Base-by-base conservation (phyloP, 2,113 vertebrate species). In the Junco hyemalis region DNA sequence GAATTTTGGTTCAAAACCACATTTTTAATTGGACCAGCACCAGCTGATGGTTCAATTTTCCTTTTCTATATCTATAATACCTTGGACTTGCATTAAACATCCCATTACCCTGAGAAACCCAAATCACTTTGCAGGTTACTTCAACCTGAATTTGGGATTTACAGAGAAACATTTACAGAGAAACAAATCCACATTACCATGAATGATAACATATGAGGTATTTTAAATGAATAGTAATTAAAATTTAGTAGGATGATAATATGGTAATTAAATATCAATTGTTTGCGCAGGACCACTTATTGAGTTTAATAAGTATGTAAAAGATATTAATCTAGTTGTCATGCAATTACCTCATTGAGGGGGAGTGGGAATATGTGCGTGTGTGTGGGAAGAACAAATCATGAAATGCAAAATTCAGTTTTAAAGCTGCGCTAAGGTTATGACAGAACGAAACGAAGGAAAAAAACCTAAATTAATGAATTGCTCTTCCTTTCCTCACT, bases 191-290 rank as follows among this genome's bases (percentile, higher is more conserved):
- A 8, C 74, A 85, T 91, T 66, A 95, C 91, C 78, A 47, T 91
- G 96, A 98, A 84, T 68, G 95, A 96, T 97, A 97, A 96, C 95
- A 53, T 95, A 96, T 17, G 92, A 96, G 85, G 90, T 96, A 68
- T 88, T 97, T 97, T 94, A 97, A 98, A 97, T 97, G 86, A 97
- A 95, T 64, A 96, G 96, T 97, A 96, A 97, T 98, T 97, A 97
- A 98, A 97, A 96, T 94, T 95, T 97, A 97, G 96, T 96, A 89
- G 95, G 91, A 92, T 97, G 96, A 97, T 97, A 97, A 97, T 97
- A 97, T 3, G 68, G 92, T 96, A 97, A 98, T 97, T 98, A 97
- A 98, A 97, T 97, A 97, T 91, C 90, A 96, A 97, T 97, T 97
- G 96, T 97, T 98, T 97, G 94, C 66, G 42, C 95, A 97, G 96